Evolutionary conservation across 1,140 invertebrate genomes (phyloP).

Genomic region (Leptonema lineaticorne): DNA sequence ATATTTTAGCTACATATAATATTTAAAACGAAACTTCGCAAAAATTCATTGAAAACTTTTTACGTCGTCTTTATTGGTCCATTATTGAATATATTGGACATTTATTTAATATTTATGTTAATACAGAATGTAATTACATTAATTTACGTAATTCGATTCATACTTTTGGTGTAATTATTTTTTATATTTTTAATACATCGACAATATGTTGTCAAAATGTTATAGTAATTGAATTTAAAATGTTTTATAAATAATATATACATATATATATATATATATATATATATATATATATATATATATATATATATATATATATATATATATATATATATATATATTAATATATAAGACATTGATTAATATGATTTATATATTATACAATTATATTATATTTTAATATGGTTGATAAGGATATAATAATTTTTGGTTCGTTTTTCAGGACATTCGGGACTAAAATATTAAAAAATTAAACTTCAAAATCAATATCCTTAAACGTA

Average conservation of each 20-base stretch:
- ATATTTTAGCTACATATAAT: too few species aligned
- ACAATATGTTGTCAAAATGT: neutral
- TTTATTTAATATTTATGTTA: neutral
- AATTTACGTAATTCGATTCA: neutral
- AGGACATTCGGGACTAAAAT: neutral
- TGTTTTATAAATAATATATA: neutral
- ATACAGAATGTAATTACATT: neutral
- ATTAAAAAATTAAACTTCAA: conserved; percentile 31
- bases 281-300: neutral
- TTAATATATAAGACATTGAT: neutral
- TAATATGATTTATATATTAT: neutral
- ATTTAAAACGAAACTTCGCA: too few species aligned
- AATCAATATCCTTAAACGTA: conserved; percentile 38
- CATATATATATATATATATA: neutral
- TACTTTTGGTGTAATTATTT: too few species aligned
- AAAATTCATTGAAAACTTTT: too few species aligned
- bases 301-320: neutral
- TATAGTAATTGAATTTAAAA: neutral
- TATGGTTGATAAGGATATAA: neutral
- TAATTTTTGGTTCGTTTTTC: neutral
- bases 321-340: neutral
- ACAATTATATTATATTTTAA: neutral
- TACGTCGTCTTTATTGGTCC: too few species aligned
- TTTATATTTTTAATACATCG: too few species aligned
- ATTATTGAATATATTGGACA: too few species aligned